phyloP scores from a whole-genome alignment of 2,888 invertebrate species.

The Patella pellucida region DNA sequence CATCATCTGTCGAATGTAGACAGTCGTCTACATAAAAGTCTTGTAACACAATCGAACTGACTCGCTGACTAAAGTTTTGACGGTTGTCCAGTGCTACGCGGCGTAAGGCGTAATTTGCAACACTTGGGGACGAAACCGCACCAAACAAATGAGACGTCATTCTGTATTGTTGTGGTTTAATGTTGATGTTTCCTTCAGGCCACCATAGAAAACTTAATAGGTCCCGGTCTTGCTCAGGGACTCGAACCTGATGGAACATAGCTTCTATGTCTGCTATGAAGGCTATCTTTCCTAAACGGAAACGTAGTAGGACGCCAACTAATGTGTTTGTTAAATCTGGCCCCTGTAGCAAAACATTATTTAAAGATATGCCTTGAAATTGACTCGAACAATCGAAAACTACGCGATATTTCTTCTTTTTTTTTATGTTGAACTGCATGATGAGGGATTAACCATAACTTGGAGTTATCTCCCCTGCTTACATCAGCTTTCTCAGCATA shows the following conservation, averaged over 20 bases:
- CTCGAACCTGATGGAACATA: slow-evolving; percentile 35
- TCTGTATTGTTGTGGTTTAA: background rate
- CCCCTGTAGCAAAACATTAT: slow-evolving; percentile 36
- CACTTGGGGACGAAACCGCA: background rate
- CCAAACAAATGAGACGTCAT: slow-evolving; percentile 17
- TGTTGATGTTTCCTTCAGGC: slow-evolving; percentile 6
- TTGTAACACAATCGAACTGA: background rate
- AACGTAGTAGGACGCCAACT: slow-evolving; percentile 37
- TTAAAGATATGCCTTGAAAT: slow-evolving; percentile 36
- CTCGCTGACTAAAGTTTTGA: slow-evolving; percentile 13
- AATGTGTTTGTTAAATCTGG: slow-evolving; percentile 42
- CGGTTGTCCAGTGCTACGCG: background rate
- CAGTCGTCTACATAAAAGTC: slow-evolving; percentile 36
- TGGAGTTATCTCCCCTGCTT: no score
- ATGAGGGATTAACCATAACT: slow-evolving; percentile 36
- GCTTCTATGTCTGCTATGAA: slow-evolving; percentile 38
- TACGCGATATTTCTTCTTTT: slow-evolving; percentile 30
- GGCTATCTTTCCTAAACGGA: slow-evolving; percentile 36
- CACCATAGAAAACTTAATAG: slow-evolving; percentile 39
- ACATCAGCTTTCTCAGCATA: no score
- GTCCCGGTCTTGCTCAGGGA: slow-evolving; percentile 29
- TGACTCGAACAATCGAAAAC: slow-evolving; percentile 38
- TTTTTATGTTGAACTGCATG: slow-evolving; percentile 35
- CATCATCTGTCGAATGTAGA: slow-evolving; percentile 24
- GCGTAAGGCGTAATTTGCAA: slow-evolving; percentile 10